Evolutionary conservation across 2,888 invertebrate genomes (phyloP).

Genomic region (Lomographa bimaculata): DNA sequence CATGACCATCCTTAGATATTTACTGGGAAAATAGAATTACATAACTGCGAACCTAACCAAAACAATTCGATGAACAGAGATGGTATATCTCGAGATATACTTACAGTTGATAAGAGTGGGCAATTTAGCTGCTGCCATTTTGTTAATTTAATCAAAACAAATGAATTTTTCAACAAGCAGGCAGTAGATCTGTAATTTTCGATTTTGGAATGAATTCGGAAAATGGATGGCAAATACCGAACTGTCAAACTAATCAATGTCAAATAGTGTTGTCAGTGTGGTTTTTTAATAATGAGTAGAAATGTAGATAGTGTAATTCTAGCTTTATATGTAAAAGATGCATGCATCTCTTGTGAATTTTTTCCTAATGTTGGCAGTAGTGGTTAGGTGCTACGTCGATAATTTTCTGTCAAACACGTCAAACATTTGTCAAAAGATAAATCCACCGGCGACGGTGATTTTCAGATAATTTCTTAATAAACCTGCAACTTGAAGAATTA

Average conservation of each 20-base stretch:
- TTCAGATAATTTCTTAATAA: neutral
- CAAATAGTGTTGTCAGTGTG: no score
- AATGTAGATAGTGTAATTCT: no score
- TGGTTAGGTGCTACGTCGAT: slow-evolving; percentile 59
- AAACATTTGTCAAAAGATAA: slow-evolving; percentile 41
- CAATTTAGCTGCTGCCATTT: slow-evolving; percentile 74
- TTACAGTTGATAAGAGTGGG: slow-evolving; percentile 68
- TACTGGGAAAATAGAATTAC: slow-evolving; percentile 51
- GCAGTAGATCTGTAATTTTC: slow-evolving; percentile 38
- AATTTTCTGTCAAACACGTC: slow-evolving; percentile 63
- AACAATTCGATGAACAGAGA: slow-evolving; percentile 13
- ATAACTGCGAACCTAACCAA: slow-evolving; percentile 51
- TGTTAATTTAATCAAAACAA: slow-evolving; percentile 55
- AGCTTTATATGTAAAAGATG: no score
- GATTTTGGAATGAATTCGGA: slow-evolving; percentile 48
- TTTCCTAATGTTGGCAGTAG: slow-evolving; percentile 35
- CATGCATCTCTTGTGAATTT: no score
- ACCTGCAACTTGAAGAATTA: neutral
- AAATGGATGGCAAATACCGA: slow-evolving; percentile 23
- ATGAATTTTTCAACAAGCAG: slow-evolving; percentile 38
- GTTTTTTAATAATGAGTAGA: no score
- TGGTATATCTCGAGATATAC: slow-evolving; percentile 36
- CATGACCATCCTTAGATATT: slow-evolving; percentile 4
- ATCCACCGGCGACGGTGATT: slow-evolving; percentile 13
- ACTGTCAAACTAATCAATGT: slow-evolving; percentile 15